These are phyloP conservation scores for Philereme vetulata DNA, from an alignment of 2,888 invertebrate genomes.

Conservation along the genomic window DNA sequence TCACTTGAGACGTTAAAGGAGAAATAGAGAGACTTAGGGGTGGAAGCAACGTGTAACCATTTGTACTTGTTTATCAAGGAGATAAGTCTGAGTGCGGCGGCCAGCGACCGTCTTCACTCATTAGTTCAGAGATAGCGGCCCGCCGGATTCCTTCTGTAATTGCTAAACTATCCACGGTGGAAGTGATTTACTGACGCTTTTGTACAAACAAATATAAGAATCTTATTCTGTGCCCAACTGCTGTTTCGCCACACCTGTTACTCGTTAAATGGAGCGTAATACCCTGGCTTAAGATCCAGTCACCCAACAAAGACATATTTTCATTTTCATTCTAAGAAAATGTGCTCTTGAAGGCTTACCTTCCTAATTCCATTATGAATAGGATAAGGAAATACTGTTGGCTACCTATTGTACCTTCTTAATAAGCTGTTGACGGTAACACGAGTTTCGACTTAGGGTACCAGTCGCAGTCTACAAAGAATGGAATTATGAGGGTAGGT, in stretches of 20 bases:
- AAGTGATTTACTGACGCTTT: conserved; percentile 61
- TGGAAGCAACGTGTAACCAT: conserved; percentile 72
- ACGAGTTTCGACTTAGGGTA: conserved; percentile 75
- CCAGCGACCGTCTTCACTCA: conserved; percentile 66
- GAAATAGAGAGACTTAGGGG: conserved; percentile 64
- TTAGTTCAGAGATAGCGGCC: conserved; percentile 69
- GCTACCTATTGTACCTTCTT: conserved; percentile 54
- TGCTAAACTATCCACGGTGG: conserved; percentile 64
- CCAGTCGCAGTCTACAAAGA: conserved; percentile 67
- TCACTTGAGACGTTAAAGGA: conserved; percentile 71
- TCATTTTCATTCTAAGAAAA: conserved; percentile 42
- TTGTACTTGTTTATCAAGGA: conserved; percentile 78
- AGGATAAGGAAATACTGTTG: conserved; percentile 55
- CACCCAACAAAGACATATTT: conserved; percentile 36
- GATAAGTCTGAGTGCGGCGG: conserved; percentile 70
- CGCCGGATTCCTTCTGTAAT: conserved; percentile 70
- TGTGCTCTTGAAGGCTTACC: conserved; percentile 45
- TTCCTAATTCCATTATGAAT: conserved; percentile 50
- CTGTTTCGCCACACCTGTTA: conserved; percentile 28
- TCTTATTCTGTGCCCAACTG: conserved; percentile 34
- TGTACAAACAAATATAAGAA: conserved; percentile 37
- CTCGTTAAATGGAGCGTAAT: conserved; percentile 22
- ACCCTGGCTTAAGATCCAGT: conserved; percentile 27
- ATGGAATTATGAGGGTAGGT: conserved; percentile 73
- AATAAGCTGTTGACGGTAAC: conserved; percentile 63